A percentile compares a stretch with the other conserved stretches of the same genome.
Evolutionary conservation across 2,888 invertebrate species (phyloP).

Genomic region (Tiphia femorata): DNA sequence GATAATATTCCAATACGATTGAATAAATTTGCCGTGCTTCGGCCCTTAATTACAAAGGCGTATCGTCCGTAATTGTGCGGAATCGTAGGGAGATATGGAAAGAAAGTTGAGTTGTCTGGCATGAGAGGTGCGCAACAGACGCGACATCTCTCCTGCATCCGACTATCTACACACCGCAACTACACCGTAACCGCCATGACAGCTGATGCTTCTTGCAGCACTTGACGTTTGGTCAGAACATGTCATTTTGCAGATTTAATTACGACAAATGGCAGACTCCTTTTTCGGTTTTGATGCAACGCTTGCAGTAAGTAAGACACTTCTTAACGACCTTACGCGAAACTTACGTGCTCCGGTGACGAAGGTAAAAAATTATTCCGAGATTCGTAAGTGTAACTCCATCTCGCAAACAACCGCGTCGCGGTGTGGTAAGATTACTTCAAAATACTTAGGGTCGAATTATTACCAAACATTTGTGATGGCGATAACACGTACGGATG

Average conservation of each 20-base stretch:
- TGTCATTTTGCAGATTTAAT: conserved; percentile 66
- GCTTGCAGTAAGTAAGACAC: conserved; percentile 77
- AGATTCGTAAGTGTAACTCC: conserved; percentile 15
- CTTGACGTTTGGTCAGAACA: conserved; percentile 67
- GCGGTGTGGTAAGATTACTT: conserved; percentile 28
- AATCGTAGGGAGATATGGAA: too few species aligned
- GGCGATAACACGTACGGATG: neutral
- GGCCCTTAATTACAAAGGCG: too few species aligned
- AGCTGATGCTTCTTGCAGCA: conserved; percentile 63
- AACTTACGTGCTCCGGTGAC: neutral
- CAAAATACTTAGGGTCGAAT: neutral
- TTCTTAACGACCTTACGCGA: neutral
- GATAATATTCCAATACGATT: too few species aligned
- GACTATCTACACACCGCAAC: too few species aligned
- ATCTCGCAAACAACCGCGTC: conserved; percentile 45
- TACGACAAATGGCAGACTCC: conserved; percentile 83
- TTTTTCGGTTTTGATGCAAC: conserved; percentile 88
- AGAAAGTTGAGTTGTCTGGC: too few species aligned
- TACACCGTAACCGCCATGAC: conserved; percentile 61
- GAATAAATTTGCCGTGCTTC: too few species aligned
- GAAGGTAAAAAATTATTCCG: neutral
- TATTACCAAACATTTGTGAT: conserved; percentile 6
- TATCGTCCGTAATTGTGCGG: too few species aligned
- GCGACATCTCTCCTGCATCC: too few species aligned
- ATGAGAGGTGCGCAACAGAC: too few species aligned